Evolutionary conservation across 1,140 invertebrate genomes (phyloP).

Genomic region (Pteromalus puparum): DNA sequence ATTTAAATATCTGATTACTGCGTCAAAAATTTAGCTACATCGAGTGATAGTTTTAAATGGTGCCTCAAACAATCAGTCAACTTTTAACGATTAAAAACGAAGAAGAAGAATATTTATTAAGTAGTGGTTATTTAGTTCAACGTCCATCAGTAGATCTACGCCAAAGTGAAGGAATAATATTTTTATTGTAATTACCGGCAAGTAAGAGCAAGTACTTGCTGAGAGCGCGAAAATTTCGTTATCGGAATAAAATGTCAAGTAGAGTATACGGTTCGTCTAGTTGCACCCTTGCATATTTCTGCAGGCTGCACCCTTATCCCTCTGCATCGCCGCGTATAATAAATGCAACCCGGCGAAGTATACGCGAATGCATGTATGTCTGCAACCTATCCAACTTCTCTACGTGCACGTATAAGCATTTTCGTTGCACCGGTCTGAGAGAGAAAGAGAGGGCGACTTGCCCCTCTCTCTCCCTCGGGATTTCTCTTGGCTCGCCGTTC

Average conservation of each 20-base stretch:
- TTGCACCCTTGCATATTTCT: neutral
- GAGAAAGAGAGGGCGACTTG: neutral
- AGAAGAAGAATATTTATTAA: no score
- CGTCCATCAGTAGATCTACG: no score
- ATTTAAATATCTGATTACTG: no score
- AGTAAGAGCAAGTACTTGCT: no score
- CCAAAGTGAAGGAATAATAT: no score
- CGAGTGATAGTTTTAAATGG: no score
- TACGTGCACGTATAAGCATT: neutral
- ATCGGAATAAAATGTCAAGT: neutral
- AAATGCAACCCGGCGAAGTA: constrained; percentile 15
- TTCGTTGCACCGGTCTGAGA: neutral
- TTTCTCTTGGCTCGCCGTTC: neutral
- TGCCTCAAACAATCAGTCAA: no score
- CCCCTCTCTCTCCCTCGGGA: neutral
- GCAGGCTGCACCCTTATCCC: neutral
- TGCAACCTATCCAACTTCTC: neutral
- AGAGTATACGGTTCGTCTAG: neutral
- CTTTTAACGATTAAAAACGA: no score
- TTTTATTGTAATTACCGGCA: no score
- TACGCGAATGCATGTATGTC: neutral
- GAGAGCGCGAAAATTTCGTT: neutral
- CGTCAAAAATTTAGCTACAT: no score
- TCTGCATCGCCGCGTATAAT: neutral
- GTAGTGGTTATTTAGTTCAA: no score